Evolutionary conservation across 2,113 vertebrate species (phyloP).

Genomic region (Protomyctophum bolini): DNA sequence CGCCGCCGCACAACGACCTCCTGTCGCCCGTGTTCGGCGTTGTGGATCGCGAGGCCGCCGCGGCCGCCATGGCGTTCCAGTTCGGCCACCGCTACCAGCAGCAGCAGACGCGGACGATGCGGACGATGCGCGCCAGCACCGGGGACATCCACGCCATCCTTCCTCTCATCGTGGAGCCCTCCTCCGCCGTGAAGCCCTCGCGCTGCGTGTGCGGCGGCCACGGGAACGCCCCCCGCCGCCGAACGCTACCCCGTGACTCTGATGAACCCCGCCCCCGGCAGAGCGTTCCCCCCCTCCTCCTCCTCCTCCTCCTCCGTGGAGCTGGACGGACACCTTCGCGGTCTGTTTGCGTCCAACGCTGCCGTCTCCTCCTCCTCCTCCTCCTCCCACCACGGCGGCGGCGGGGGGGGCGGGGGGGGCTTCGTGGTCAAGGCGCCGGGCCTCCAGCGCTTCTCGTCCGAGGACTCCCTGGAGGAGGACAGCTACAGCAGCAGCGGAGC

Average conservation of each 20-base stretch:
- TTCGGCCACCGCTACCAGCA: conserved; percentile 59
- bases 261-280: conserved; percentile 36
- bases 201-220: conserved; percentile 82
- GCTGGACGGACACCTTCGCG: too few species aligned
- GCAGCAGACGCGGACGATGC: conserved; percentile 52
- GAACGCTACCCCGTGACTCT: too few species aligned
- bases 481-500: conserved; percentile 87
- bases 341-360: too few species aligned
- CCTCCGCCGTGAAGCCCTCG: too few species aligned
- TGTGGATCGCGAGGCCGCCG: conserved; percentile 46
- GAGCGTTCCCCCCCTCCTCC: conserved; percentile 25
- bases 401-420: too few species aligned
- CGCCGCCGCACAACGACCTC: conserved; percentile 72
- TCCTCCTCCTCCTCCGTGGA: too few species aligned
- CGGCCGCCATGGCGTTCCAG: conserved; percentile 67
- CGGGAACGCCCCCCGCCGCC: conserved; percentile 57
- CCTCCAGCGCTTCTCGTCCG: conserved; percentile 84
- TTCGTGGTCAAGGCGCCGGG: conserved; percentile 31
- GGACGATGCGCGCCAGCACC: conserved; percentile 67
- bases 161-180: conserved; percentile 69
- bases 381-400: too few species aligned
- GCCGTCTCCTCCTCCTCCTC: too few species aligned
- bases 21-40: conserved; percentile 75
- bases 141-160: conserved; percentile 77
- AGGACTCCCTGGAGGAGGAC: conserved; percentile 90